A percentile compares a stretch with the other conserved stretches of the same genome.
Evolutionary conservation across 2,888 invertebrate genomes (phyloP).

Genomic region (Lampropteryx suffumata): DNA sequence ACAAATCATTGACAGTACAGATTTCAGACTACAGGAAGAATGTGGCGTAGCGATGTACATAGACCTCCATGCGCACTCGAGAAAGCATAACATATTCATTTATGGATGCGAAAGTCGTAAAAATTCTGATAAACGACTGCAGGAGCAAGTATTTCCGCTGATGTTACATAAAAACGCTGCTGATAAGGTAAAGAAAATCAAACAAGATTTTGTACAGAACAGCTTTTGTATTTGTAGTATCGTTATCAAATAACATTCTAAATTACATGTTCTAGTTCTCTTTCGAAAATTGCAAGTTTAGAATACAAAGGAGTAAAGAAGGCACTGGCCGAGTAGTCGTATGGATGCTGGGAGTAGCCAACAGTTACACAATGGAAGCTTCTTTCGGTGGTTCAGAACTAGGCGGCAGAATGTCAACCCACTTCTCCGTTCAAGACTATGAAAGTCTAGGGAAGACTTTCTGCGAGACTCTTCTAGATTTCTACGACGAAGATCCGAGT

Average conservation of each 20-base stretch:
- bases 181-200: conserved; percentile 85
- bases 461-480: conserved; percentile 96
- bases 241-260: background rate
- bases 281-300: conserved; percentile 96
- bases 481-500: conserved; percentile 92
- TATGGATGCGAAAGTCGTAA: conserved; percentile 97
- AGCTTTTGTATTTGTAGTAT: background rate
- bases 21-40: conserved; percentile 90
- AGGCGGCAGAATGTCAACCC: conserved; percentile 91
- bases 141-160: conserved; percentile 96
- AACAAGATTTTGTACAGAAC: too few species aligned
- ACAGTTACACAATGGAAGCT: conserved; percentile 97
- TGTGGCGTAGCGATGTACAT: conserved; percentile 95
- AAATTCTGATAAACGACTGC: conserved; percentile 89
- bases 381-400: conserved; percentile 95
- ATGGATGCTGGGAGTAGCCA: conserved; percentile 97
- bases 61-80: conserved; percentile 97
- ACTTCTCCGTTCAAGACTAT: conserved; percentile 88
- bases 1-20: conserved; percentile 23
- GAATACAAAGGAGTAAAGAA: conserved; percentile 96
- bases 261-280: conserved; percentile 86
- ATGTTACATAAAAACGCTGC: conserved; percentile 97
- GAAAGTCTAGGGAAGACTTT: conserved; percentile 92
- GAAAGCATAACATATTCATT: conserved; percentile 97
- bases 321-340: conserved; percentile 97